Evolutionary conservation across 2,113 vertebrate species (phyloP).

Genomic region (Coryphaenoides rupestris): DNA sequence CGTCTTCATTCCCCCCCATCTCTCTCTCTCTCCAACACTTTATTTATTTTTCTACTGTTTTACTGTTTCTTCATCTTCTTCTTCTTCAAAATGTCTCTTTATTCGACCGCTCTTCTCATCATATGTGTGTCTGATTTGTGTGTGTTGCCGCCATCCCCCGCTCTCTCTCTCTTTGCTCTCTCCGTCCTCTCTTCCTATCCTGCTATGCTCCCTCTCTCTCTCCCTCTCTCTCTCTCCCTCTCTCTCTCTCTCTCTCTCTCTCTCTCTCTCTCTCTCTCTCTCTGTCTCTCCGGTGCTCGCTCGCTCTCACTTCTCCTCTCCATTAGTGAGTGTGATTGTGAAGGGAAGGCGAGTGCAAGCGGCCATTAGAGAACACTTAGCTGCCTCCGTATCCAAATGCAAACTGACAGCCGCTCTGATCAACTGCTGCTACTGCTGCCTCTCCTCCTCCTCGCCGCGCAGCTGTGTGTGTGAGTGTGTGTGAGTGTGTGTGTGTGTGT

Average conservation of each 20-base stretch:
- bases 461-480: not conserved
- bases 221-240: not conserved
- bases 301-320: constrained; percentile 4
- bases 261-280: not conserved
- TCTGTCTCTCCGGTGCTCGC: not conserved
- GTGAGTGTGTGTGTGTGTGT: not conserved
- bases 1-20: not conserved
- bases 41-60: not conserved
- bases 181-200: not conserved
- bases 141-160: not conserved
- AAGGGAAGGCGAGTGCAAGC: constrained; percentile 45
- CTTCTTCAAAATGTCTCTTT: not conserved
- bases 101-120: not conserved
- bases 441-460: not conserved
- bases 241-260: not conserved
- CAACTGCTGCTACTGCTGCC: constrained; percentile 22
- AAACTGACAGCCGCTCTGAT: constrained; percentile 52
- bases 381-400: constrained; percentile 41
- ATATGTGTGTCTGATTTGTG: not conserved
- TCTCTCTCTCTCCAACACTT: not conserved
- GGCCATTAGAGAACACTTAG: constrained; percentile 46
- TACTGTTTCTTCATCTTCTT: too few species aligned
- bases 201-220: not conserved
- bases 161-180: not conserved
- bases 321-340: constrained; percentile 32